Conservation (phyloP, 1,140 invertebrate genomes). For the Agrypnia vestita region DNA sequence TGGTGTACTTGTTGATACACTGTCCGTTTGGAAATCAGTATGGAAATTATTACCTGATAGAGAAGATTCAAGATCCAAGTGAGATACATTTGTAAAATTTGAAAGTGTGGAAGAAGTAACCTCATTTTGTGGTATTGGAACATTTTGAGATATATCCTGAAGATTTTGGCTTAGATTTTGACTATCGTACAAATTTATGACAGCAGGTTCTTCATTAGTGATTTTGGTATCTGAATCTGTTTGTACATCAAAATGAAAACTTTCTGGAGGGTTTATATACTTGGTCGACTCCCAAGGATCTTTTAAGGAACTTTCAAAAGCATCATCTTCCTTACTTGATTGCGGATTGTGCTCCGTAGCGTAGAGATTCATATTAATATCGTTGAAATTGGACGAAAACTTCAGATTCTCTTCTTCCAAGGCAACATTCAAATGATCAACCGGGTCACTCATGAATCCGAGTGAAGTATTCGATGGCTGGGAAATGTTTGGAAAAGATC, state of each 20-base stretch:
- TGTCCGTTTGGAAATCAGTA: not conserved
- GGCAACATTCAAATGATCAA: constrained; percentile 24
- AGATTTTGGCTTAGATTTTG: no score
- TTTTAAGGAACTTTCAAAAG: not conserved
- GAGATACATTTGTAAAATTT: not conserved
- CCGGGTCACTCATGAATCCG: not conserved
- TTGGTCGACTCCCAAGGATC: constrained; percentile 42
- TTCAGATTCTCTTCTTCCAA: constrained; percentile 70
- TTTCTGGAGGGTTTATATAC: constrained; percentile 42
- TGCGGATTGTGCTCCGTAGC: constrained; percentile 12
- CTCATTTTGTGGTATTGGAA: not conserved
- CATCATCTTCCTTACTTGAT: constrained; percentile 3
- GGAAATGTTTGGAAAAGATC: not conserved
- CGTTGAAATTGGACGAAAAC: constrained; percentile 72
- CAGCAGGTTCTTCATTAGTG: constrained; percentile 2
- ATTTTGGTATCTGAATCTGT: not conserved
- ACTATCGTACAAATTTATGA: not conserved
- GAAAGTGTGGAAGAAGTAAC: not conserved
- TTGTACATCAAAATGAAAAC: not conserved
- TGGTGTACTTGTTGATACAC: constrained; percentile 42
- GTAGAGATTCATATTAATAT: constrained; percentile 65
- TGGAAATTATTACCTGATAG: not conserved
- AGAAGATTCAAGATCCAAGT: constrained; percentile 14
- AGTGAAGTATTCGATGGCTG: not conserved
- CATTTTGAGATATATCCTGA: not conserved